Evolutionary conservation across 2,113 vertebrate genomes (phyloP).

Genomic region (Sinocyclocheilus rhinocerous): DNA sequence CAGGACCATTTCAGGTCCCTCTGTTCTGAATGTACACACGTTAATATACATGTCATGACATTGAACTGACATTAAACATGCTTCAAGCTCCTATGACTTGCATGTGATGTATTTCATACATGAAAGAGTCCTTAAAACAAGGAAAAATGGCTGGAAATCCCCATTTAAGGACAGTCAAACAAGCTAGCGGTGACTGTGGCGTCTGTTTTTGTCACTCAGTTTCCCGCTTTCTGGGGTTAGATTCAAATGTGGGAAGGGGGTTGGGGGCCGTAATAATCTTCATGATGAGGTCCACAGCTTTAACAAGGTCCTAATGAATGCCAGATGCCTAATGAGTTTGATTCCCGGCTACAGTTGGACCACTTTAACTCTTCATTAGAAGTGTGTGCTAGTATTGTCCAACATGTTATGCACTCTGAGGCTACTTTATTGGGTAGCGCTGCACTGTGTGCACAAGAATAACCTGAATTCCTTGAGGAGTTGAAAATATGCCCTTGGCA

Average conservation of each 20-base stretch:
- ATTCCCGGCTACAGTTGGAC: conserved; percentile 29
- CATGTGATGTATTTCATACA: neutral
- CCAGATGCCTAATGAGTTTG: conserved; percentile 52
- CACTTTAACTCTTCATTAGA: neutral
- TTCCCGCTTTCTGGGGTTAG: neutral
- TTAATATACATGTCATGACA: neutral
- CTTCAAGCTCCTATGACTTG: neutral
- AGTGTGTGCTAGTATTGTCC: conserved; percentile 10
- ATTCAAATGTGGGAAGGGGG: conserved; percentile 18
- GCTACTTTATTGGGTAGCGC: neutral
- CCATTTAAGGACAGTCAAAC: neutral
- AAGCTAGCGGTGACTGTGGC: neutral
- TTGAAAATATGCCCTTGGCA: neutral
- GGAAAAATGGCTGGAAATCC: neutral
- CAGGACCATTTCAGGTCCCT: neutral
- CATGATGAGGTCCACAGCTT: conserved; percentile 31
- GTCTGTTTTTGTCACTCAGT: neutral
- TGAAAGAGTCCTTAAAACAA: neutral
- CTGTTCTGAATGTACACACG: neutral
- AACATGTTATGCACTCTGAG: neutral
- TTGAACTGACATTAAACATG: neutral
- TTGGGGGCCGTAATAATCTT: conserved; percentile 7
- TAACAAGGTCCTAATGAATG: conserved; percentile 45
- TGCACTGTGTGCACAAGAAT: neutral
- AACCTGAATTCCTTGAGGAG: neutral